Evolutionary conservation across 1,140 invertebrate species (phyloP), one percentile per base, ranked within the genome.

Genomic region (Trissolcus basalis): DNA sequence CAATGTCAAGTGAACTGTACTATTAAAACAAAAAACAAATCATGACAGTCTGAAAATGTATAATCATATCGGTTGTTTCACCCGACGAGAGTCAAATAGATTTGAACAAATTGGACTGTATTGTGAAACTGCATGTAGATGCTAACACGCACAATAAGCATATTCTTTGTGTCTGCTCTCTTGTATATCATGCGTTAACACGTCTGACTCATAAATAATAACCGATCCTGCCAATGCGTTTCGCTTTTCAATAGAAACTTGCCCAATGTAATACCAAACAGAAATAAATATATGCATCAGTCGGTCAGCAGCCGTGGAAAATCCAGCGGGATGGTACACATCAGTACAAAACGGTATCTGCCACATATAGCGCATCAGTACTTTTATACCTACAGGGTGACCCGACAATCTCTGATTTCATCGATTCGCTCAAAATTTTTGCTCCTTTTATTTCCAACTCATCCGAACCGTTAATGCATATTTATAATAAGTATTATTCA

Each of bases 231-330:
- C 59, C 72, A 69, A 65, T 75, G 72, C 72, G 53, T 67, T 77
- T 65, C 50, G 67, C 61, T 69, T 63, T 64, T 54, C 73, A 64
- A 69, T 65, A 65, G 65, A 75, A 75, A 69, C 65, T 75, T 75
- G 58, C 63, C 51, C 63, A 55, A 68, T 75, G 72, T 76, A 76
- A 61, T 70, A 76, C 60, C 65, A 77, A 80, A 79, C 73, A 63
- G 61, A 78, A 65, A 67, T 67, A 79, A 71, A 71, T 65, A 76
- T 76, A 73, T 77, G 65, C 56, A 72, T 59, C 79, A 77, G 78
- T 81, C 80, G 74, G 80, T 81, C 79, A 81, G 63, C 72, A 70
- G 54, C 58, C 54, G 51, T 70, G 65, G 67, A 76, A 76, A 76
- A 70, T 76, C 51, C 60, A 44, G 14, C 48, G 49, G 65, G 65